Base-by-base conservation (phyloP, 2,113 vertebrate species). In the Opisthocomus hoazin region DNA sequence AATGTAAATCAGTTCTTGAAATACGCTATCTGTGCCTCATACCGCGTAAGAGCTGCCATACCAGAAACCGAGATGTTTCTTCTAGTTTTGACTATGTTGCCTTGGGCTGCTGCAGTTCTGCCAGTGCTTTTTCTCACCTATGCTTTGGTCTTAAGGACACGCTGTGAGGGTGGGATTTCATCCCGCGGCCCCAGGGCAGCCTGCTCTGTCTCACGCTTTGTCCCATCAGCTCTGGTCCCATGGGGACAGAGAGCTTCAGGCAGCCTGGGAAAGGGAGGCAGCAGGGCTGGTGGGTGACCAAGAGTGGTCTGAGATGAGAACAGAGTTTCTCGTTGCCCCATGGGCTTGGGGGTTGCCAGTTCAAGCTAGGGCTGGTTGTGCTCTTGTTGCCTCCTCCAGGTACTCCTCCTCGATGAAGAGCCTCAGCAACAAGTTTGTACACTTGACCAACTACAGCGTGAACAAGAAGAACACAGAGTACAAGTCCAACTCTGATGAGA, bases 371-470 rank as follows among this genome's bases (percentile, higher is more conserved):
- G 54, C 18, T 65, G 16, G 63, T 82, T 83, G 21, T 85, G 61
- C 20, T 82, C 13, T 41, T 94, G 4, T 74, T 73, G 5, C 36
- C 68, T 53, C 53, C 45, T 84, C 5, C 66, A 99, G 99, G 95
- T 99, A 99, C 93, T 99, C 99, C 23, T 98, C 99, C 96, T 99
- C 99, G 19, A 98, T 99, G 98, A 99, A 99, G 95, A 99, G 98
- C 90, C 98, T 99, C 63, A 84, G 98, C 63, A 99, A 99, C 98
- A 99, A 99, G 97, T 99, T 99, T 69, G 98, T 99, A 98, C 99
- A 99, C 93, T 98, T 99, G 96, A 99, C 99, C 84, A 99, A 99
- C 98, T 99, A 99, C 97, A 99, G 99, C 14, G 99, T 99, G 95
- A 99, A 99, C 97, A 99, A 99, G 97, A 99, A 99, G 85, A 99